Evolutionary conservation across 1,140 invertebrate genomes (phyloP).

Genomic region (Globodera ellingtonae): DNA sequence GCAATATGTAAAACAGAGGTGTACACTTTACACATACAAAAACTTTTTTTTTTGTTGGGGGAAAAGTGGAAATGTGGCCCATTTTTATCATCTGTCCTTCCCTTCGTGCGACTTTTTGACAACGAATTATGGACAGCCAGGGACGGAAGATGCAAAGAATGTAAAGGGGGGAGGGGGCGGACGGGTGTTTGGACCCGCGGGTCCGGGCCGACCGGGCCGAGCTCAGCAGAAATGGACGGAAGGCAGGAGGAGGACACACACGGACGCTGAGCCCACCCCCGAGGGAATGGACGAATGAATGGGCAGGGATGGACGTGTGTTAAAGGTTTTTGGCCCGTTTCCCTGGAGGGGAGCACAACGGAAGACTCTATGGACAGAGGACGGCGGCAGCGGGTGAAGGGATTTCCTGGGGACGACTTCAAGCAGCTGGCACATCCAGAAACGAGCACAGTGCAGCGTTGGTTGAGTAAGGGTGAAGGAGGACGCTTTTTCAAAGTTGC

Average conservation of each 20-base stretch:
- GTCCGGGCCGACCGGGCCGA: not conserved
- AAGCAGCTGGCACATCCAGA: not conserved
- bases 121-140: not conserved
- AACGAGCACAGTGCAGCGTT: not conserved
- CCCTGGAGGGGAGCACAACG: not conserved
- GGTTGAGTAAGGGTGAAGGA: not conserved
- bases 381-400: not conserved
- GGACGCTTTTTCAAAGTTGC: too few species aligned
- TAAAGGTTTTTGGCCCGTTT: not conserved
- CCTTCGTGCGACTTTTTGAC: not conserved
- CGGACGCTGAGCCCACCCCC: not conserved
- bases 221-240: not conserved
- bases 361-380: not conserved
- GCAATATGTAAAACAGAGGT: too few species aligned
- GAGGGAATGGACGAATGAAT: not conserved
- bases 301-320: not conserved
- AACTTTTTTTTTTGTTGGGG: not conserved
- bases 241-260: not conserved
- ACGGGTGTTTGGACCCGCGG: not conserved
- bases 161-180: not conserved
- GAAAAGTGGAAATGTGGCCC: not conserved
- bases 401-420: not conserved
- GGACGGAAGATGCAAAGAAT: slow-evolving; percentile 2
- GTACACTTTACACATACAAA: too few species aligned
- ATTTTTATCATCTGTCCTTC: not conserved